Conservation (phyloP, 2,797 vertebrate genomes). For the Cottoperca gobio region DNA sequence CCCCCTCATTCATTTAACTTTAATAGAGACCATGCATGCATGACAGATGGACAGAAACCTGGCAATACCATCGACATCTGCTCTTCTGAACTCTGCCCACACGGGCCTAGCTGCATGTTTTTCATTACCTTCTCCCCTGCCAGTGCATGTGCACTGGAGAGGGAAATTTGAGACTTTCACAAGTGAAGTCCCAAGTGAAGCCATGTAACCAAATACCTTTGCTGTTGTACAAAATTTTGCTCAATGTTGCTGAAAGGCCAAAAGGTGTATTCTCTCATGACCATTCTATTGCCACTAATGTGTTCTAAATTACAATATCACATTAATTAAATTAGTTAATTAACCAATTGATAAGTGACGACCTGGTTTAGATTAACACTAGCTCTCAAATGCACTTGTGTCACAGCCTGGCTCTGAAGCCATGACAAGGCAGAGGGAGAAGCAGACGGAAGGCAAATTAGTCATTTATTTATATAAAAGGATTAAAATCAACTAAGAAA, state of each 20-base stretch:
- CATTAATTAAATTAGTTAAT: too few species aligned
- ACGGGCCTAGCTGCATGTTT: conserved; percentile 50
- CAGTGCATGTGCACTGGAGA: conserved; percentile 56
- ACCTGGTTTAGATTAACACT: too few species aligned
- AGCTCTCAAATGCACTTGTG: too few species aligned
- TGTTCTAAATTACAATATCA: background rate
- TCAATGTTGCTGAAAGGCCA: background rate
- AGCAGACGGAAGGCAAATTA: too few species aligned
- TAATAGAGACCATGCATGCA: conserved; percentile 50
- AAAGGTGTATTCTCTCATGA: background rate
- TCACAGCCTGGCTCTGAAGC: too few species aligned
- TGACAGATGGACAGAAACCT: conserved; percentile 35
- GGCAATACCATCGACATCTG: conserved; percentile 45
- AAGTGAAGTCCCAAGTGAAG: conserved; percentile 26
- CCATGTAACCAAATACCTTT: background rate
- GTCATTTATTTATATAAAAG: too few species aligned
- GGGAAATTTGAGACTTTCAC: conserved; percentile 58
- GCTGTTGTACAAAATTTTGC: background rate
- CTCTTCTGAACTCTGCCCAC: conserved; percentile 60
- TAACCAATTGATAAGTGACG: too few species aligned
- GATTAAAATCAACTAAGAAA: too few species aligned
- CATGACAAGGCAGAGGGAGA: too few species aligned
- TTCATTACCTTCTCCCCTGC: conserved; percentile 65
- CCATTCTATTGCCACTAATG: background rate
- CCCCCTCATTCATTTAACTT: conserved; percentile 57